phyloP scores from a whole-genome alignment of 35 echinoderm and acorn worm species.

The Patiria miniata region DNA sequence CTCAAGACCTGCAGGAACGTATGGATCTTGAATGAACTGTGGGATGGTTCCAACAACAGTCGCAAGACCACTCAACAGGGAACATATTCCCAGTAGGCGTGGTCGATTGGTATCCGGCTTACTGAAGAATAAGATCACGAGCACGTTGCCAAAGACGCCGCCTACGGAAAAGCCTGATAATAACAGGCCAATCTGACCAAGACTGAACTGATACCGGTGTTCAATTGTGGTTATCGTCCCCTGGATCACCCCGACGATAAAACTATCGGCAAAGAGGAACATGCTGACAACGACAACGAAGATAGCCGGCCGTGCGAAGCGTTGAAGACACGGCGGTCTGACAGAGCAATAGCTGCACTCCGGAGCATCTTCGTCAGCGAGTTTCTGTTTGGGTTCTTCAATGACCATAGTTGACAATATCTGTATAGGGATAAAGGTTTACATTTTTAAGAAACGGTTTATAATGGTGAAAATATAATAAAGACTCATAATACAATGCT shows the following conservation, averaged over 20 bases:
- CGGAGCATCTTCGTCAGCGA: not conserved
- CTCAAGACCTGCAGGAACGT: not conserved
- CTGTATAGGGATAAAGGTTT: too few species aligned
- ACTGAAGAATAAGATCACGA: not conserved
- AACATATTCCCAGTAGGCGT: not conserved
- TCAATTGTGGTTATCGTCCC: not conserved
- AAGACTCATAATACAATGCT: too few species aligned
- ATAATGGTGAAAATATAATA: too few species aligned
- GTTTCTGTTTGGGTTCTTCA: too few species aligned
- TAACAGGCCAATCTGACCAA: not conserved
- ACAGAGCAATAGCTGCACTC: not conserved
- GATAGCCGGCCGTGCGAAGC: not conserved
- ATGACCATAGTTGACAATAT: too few species aligned
- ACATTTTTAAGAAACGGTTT: too few species aligned
- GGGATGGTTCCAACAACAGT: not conserved
- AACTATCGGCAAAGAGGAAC: constrained; percentile 3
- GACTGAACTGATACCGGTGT: not conserved
- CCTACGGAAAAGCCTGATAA: not conserved
- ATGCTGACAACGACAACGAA: not conserved
- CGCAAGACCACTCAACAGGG: not conserved
- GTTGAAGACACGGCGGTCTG: not conserved
- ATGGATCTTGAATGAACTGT: not conserved
- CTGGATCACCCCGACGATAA: not conserved
- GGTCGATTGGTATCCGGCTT: not conserved
- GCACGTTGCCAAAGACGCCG: not conserved